Evolutionary conservation across 1,140 invertebrate genomes (phyloP), one percentile per base, ranked within the genome.

Genomic region (Cyclargus thomasi): DNA sequence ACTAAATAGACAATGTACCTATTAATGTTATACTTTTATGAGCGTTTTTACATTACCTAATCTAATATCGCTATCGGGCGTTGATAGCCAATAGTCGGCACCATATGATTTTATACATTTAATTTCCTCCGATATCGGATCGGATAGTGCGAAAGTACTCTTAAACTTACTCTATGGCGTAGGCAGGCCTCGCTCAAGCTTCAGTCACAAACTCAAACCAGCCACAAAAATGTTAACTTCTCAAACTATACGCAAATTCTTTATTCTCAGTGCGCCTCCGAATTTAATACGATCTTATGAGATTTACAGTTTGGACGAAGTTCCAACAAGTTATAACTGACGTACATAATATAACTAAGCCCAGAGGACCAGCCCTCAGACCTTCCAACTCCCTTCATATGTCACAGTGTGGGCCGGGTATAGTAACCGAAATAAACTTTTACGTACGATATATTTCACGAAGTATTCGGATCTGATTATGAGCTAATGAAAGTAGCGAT

Each of bases 301-400:
- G 55, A 59, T 59, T 59, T 59, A 59, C 21, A 59, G 55, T 21
- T 59, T 11, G 55, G 55, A 5, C 18, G 18, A 59, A 59, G 55
- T 59, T 59, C 14, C 18, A 11, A n/a, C 7, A 59, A 59, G 55
- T 59, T 59, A 59, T 59, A 59, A 59, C 55, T 59, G 55, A 59
- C 55, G 18, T 21, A 59, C 55, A 59, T 59, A 47, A 47, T 47
- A 59, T 20, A 20, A 10, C 55, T 59, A 21, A 21, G 55, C 55
- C 55, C 20, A 6, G 1, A 21, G 55, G 55, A 59, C 10, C 7
- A 59, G 18, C 55, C 55, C 55, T 47, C 29, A 20, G 18, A 59
- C 55, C 55, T 59, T 59, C 53, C 18, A 59, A 59, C 55, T 59
- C 10, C 20, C 55, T 20, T 59, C 10, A 59, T 59, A 59, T 59